phyloP scores from a whole-genome alignment of 2,113 vertebrate genomes.

The Microtus richardsoni region DNA sequence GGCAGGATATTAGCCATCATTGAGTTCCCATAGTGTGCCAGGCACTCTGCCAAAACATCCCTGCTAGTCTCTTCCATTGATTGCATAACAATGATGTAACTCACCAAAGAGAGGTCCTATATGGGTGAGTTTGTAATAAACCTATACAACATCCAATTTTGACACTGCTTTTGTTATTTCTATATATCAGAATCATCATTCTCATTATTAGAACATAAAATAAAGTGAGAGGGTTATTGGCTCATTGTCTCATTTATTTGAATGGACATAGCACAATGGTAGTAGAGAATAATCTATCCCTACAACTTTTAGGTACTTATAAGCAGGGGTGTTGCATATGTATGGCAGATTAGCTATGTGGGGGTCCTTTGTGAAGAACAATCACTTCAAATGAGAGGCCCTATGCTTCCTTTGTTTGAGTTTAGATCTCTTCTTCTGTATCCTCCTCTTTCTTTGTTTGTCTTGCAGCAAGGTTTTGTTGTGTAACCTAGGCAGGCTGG shows the following conservation, averaged over 20 bases:
- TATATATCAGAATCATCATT: background rate
- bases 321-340: background rate
- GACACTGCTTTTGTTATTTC: background rate
- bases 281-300: constrained; percentile 11
- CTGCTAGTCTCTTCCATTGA: background rate
- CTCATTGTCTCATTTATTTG: background rate
- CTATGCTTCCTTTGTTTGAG: constrained; percentile 39
- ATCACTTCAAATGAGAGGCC: background rate
- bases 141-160: constrained; percentile 17
- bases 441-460: background rate
- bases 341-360: background rate
- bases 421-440: background rate
- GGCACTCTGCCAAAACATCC: background rate
- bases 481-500: background rate
- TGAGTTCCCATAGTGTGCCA: constrained; percentile 1
- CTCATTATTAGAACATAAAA: background rate
- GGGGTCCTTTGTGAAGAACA: background rate
- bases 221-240: background rate
- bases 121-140: background rate
- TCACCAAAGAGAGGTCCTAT: background rate
- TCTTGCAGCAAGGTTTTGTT: background rate
- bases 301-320: constrained; percentile 8
- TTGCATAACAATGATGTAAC: background rate
- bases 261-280: background rate
- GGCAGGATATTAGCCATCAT: background rate